Evolutionary conservation across 2,888 invertebrate species (phyloP), one percentile per base, ranked within the genome.

Genomic region (Caenorhabditis angaria): DNA sequence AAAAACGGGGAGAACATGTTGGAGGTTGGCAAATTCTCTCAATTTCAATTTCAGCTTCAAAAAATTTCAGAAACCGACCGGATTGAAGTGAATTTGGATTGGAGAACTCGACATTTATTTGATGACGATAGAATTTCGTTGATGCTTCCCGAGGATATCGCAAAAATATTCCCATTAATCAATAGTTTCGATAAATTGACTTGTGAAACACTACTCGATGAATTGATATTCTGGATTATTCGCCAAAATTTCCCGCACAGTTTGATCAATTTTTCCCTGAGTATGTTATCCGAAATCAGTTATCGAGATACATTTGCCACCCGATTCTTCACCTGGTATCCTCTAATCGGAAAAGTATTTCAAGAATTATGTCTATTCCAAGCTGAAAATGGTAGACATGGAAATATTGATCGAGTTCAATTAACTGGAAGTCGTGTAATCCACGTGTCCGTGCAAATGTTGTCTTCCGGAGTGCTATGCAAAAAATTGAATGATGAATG

Each of bases 371-470:
- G 81, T 55, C 22, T 25, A 12, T 32, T 35, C 48, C 66, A 76
- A 35, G 41, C 27, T 1, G 55, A 20, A 12, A 51, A 61, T 14
- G n/a, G 28, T 18, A 41, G 65, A 2, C 14, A 18, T 12, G 41
- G 50, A 20, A 32, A 51, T 48, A 50, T 51, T 20, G 65, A 78
- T 24, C 55, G 51, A 20, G 65, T 72, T n/a, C 29, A 61, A 12
- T 48, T 57, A 0, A 58, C 70, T 4, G 70, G 73, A 64, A 76
- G 77, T 51, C 67, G 83, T 20, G 76, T 81, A 10, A 80, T 84
- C 6, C 83, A 84, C 57, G 72, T 83, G 6, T 82, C 84, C 35
- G 85, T 85, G 0, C 84, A 83, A 78, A 83, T 83, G 76, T 76
- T 83, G 47, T 82, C 82, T 10, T 80, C 82, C 8, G 73, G 65